These are phyloP conservation scores for Cheirogaleus major DNA, from an alignment of 2,797 vertebrate genomes.

Conservation along the genomic window DNA sequence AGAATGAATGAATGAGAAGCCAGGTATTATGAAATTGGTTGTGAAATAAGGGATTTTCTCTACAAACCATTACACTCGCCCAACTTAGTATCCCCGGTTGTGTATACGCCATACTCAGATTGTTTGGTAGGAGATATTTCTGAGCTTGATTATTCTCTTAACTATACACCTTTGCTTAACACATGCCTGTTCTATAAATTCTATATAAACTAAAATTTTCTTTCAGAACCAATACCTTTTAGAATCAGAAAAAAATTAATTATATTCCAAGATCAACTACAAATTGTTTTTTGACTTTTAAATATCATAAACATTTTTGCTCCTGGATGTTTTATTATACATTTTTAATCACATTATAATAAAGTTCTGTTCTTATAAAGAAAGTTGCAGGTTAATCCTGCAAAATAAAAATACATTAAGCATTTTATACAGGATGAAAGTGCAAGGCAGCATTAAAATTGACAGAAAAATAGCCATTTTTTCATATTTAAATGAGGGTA, in stretches of 20 bases:
- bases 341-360: not conserved
- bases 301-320: not conserved
- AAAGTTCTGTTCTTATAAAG: not conserved
- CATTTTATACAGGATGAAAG: not conserved
- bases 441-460: not conserved
- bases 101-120: not conserved
- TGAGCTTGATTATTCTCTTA: constrained; percentile 2
- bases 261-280: not conserved
- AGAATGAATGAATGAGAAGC: constrained; percentile 31
- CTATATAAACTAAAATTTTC: not conserved
- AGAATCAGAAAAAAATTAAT: not conserved
- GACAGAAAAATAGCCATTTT: not conserved
- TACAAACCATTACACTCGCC: not conserved
- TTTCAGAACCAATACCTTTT: constrained; percentile 4
- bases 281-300: constrained; percentile 28
- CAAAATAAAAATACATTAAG: constrained; percentile 45
- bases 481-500: not conserved
- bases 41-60: not conserved
- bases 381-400: not conserved
- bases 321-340: not conserved
- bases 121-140: not conserved
- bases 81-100: not conserved
- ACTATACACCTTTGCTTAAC: not conserved
- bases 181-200: not conserved
- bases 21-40: not conserved